These are phyloP conservation scores for Etheostoma spectabile DNA, from an alignment of 2,113 vertebrate species.

Conservation along the genomic window DNA sequence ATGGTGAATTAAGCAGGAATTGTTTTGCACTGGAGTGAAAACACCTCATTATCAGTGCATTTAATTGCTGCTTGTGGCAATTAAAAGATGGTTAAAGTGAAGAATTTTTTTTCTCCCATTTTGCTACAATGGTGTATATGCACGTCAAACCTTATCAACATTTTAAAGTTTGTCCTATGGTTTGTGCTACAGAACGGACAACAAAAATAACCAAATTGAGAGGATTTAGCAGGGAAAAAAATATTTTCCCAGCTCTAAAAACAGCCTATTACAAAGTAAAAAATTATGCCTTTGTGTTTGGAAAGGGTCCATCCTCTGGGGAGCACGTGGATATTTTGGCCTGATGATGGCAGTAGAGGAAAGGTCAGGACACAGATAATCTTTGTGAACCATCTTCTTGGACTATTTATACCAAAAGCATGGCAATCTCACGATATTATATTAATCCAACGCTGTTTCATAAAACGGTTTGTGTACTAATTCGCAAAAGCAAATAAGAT, in stretches of 20 bases:
- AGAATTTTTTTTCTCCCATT: background rate
- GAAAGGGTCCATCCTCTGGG: background rate
- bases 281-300: background rate
- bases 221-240: background rate
- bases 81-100: background rate
- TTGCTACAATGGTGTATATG: background rate
- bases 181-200: background rate
- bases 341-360: background rate
- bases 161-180: background rate
- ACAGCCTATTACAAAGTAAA: background rate
- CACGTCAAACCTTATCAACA: background rate
- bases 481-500: background rate
- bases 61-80: constrained; percentile 7
- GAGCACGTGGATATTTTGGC: background rate
- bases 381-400: background rate
- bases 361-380: background rate
- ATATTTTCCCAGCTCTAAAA: background rate
- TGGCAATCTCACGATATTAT: background rate
- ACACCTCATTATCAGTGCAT: constrained; percentile 1
- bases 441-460: background rate
- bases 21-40: background rate
- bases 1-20: background rate
- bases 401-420: background rate
- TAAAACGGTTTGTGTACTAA: background rate
- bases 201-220: background rate